Conservation (phyloP, 2,797 vertebrate species). For the Danio choprae region DNA sequence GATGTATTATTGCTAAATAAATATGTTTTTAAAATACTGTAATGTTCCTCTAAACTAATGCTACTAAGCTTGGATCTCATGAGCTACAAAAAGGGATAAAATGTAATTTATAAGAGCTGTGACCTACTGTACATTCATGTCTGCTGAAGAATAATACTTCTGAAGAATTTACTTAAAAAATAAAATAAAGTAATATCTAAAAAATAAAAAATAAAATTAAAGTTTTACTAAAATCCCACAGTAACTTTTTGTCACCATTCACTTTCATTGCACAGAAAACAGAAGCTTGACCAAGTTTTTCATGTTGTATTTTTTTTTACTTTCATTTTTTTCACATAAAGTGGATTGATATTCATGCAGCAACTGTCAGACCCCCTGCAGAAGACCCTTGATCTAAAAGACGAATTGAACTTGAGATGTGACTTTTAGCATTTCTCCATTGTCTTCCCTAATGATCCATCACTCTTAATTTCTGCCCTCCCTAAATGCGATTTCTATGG, state of each 20-base stretch:
- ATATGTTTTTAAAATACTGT: no score
- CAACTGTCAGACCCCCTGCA: not conserved
- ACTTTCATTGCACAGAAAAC: not conserved
- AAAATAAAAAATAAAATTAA: no score
- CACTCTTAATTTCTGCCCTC: not conserved
- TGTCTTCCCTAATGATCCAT: conserved; percentile 3
- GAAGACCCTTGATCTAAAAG: not conserved
- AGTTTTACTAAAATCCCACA: no score
- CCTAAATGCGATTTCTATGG: conserved; percentile 57
- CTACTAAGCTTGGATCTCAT: not conserved
- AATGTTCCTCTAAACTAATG: no score
- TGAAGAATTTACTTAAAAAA: not conserved
- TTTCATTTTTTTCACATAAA: no score
- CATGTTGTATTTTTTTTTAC: no score
- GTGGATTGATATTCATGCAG: not conserved
- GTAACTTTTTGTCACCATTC: not conserved
- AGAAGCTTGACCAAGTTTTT: not conserved
- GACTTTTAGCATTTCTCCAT: not conserved
- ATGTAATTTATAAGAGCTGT: no score
- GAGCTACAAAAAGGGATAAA: no score
- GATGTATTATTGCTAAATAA: no score
- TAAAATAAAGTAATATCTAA: not conserved
- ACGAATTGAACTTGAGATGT: not conserved
- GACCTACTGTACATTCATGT: no score
- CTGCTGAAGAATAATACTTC: not conserved